A percentile compares a stretch with the other conserved stretches of the same genome.
Conservation (phyloP, 2,113 vertebrate species). For the Corydoras sp. region DNA sequence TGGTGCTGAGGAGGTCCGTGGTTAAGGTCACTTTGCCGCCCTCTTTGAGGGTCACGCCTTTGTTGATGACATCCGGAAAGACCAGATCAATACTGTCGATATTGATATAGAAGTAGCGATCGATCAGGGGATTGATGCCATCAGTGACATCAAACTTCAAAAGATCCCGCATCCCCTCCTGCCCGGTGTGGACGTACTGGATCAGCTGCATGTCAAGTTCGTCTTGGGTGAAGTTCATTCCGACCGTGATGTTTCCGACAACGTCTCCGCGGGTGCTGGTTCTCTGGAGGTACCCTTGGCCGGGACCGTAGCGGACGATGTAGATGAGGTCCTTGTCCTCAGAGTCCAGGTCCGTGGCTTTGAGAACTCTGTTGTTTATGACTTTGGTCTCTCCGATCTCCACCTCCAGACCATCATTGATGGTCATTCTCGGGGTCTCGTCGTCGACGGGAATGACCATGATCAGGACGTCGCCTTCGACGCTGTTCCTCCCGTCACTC, state of each 20-base stretch:
- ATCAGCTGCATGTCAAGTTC: constrained; percentile 83
- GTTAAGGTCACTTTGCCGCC: constrained; percentile 87
- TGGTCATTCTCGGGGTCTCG: constrained; percentile 88
- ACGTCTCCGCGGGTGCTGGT: constrained; percentile 63
- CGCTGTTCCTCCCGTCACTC: constrained; percentile 77
- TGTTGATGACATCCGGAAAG: constrained; percentile 88
- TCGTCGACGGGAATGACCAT: constrained; percentile 89
- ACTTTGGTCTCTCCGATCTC: constrained; percentile 81
- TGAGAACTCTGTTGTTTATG: constrained; percentile 75
- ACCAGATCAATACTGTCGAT: constrained; percentile 83
- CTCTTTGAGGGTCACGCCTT: constrained; percentile 90
- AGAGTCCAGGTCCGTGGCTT: constrained; percentile 90
- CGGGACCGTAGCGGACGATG: constrained; percentile 77
- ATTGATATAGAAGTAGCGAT: constrained; percentile 93
- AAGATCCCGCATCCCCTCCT: constrained; percentile 84
- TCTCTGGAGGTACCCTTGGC: constrained; percentile 77
- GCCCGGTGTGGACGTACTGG: constrained; percentile 78
- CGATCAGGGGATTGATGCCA: constrained; percentile 86
- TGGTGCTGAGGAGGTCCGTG: constrained; percentile 90
- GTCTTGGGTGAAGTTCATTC: constrained; percentile 91
- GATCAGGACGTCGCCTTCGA: constrained; percentile 73
- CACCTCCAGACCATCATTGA: constrained; percentile 89
- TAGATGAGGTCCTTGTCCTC: constrained; percentile 82
- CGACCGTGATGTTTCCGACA: constrained; percentile 78
- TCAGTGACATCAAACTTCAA: constrained; percentile 96